Evolutionary conservation across 2,797 vertebrate genomes (phyloP).

Genomic region (Pampus argenteus): DNA sequence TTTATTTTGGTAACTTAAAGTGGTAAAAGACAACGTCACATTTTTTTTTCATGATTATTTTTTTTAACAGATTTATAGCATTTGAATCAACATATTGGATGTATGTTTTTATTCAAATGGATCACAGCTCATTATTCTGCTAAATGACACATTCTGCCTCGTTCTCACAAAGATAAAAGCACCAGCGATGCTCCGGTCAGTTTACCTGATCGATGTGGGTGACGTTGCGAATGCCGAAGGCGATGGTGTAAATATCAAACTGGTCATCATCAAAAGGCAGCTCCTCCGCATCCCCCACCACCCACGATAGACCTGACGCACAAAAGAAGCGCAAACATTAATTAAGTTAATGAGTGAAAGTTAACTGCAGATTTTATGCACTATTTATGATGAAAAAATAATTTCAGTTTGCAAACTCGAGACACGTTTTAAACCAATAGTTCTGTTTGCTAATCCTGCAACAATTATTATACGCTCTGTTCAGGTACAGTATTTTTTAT

Average conservation of each 20-base stretch:
- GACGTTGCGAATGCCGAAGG: conserved; percentile 97
- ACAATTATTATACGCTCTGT: not conserved
- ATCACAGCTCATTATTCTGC: not conserved
- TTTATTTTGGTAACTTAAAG: too few species aligned
- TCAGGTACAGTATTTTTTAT: not conserved
- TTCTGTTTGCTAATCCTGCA: not conserved
- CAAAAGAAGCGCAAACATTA: not conserved
- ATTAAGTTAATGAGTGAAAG: too few species aligned
- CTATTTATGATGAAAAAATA: too few species aligned
- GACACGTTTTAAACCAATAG: not conserved
- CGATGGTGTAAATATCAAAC: conserved; percentile 96
- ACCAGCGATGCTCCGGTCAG: accelerated
- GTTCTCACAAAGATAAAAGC: not conserved
- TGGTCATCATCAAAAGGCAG: conserved; percentile 93
- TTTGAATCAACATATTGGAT: not conserved
- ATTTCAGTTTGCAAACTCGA: not conserved
- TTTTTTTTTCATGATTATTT: too few species aligned
- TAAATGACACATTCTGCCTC: not conserved
- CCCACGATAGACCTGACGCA: conserved; percentile 92
- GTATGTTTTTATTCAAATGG: not conserved
- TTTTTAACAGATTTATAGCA: not conserved
- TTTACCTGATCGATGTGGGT: conserved; percentile 92
- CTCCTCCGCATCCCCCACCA: conserved; percentile 95
- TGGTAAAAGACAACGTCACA: too few species aligned
- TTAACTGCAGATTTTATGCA: too few species aligned